Conservation (phyloP, 2,888 invertebrate species). For the Lochmaea capreae region DNA sequence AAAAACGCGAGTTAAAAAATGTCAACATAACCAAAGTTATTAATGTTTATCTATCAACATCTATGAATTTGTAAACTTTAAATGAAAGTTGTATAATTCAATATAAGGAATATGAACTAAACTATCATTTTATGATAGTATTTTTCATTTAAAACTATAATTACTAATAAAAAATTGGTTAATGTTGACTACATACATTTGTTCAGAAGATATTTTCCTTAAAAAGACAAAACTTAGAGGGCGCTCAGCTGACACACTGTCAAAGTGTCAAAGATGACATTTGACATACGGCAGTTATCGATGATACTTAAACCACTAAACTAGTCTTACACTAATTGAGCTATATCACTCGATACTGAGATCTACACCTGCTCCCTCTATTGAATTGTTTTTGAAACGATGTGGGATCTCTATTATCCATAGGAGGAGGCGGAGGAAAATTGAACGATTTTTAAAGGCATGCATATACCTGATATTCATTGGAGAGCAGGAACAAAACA, state of each 20-base stretch:
- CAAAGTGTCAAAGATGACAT: slow-evolving; percentile 3
- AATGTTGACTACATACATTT: slow-evolving; percentile 15
- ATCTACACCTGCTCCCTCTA: no score
- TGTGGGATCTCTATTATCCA: no score
- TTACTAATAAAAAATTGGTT: background rate
- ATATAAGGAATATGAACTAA: background rate
- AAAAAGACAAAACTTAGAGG: slow-evolving; percentile 39
- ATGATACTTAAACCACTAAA: no score
- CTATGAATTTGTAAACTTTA: background rate
- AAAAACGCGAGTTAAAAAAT: slow-evolving; percentile 6
- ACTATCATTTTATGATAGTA: slow-evolving; percentile 9
- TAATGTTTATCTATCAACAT: slow-evolving; percentile 32
- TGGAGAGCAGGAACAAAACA: no score
- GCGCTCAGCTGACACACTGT: slow-evolving; percentile 37
- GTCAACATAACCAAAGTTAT: slow-evolving; percentile 38
- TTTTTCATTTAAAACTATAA: slow-evolving; percentile 1
- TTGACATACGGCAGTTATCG: background rate
- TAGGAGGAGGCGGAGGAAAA: no score
- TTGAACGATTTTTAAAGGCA: no score
- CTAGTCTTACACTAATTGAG: no score
- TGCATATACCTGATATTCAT: no score
- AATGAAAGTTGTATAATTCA: background rate
- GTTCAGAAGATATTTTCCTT: slow-evolving; percentile 8
- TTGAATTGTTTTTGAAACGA: no score
- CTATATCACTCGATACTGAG: background rate